Conservation (phyloP, 2,797 vertebrate genomes). For the Anguilla marmorata region DNA sequence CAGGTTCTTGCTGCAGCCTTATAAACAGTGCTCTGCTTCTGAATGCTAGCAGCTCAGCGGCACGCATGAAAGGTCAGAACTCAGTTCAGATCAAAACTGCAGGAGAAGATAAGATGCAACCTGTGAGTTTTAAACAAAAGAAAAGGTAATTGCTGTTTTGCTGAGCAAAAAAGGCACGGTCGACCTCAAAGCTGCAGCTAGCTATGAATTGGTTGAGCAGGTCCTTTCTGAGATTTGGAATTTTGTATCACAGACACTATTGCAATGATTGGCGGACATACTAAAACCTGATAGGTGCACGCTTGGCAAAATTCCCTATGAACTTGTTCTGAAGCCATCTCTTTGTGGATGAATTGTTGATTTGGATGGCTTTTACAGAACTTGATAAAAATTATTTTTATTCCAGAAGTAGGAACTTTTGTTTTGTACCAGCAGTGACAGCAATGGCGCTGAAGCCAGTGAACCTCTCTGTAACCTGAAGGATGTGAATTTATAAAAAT, state of each 20-base stretch:
- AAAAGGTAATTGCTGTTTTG: too few relatives aligned
- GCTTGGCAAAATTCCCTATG: not conserved
- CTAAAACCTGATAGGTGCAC: not conserved
- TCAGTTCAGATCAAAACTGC: not conserved
- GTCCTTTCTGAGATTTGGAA: not conserved
- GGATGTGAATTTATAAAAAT: not conserved
- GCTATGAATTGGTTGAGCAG: not conserved
- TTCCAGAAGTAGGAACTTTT: not conserved
- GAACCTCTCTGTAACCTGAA: not conserved
- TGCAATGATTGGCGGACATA: not conserved
- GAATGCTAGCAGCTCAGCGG: not conserved
- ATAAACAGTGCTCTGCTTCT: not conserved
- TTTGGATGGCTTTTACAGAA: not conserved
- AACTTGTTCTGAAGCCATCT: not conserved
- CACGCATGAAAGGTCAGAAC: too few relatives aligned
- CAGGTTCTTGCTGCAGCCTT: not conserved
- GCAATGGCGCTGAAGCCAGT: not conserved
- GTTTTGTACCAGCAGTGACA: not conserved
- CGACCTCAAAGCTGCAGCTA: not conserved
- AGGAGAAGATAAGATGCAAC: too few relatives aligned
- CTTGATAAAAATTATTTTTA: not conserved
- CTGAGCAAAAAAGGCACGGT: not conserved
- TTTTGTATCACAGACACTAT: not conserved
- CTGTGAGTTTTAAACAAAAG: too few relatives aligned
- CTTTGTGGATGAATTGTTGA: not conserved